Evolutionary conservation across 2,888 invertebrate genomes (phyloP), one percentile per base, ranked within the genome.

Genomic region (Baccha elongata): DNA sequence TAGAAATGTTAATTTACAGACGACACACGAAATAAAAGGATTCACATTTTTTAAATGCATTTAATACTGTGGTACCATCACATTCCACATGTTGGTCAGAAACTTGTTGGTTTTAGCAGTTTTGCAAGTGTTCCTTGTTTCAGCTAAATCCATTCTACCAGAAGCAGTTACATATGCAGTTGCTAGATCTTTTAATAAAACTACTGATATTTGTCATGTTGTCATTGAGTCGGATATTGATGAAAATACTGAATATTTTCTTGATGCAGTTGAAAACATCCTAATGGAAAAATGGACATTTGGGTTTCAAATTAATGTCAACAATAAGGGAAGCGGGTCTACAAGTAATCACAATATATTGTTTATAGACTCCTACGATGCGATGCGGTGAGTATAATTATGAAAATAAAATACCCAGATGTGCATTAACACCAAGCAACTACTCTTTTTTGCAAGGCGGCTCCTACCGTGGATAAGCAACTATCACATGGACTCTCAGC

Each of bases 361-460:
- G 62, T 21, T 64, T 8, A 3, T 64, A 1, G 62, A 64, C n/a
- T 48, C 46, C 4, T 35, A 26, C n/a, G 13, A 35, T 13, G 19
- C 46, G 1, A 48, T 48, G 35, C 46, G 48, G 62, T 64, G 11
- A 64, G 46, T 48, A 1, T 13, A 40, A 40, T 13, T 40, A 2
- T 37, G 6, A 5, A 1, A 13, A 13, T 13, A 3, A 35, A n/a
- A n/a, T n/a, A n/a, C n/a, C n/a, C n/a, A n/a, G n/a, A n/a, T n/a
- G n/a, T n/a, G n/a, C n/a, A n/a, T n/a, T n/a, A n/a, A n/a, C n/a
- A n/a, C n/a, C 35, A 10, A 8, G n/a, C 10, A 11, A 11, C 2
- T n/a, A 35, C 8, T 11, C 3, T 2, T 13, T 40, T 40, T 13
- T 13, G 8, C 8, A 4, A 40, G 37, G 37, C n/a, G 37, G 13